Base-by-base conservation (phyloP, 2,888 invertebrate genomes). In the Muscina levida region DNA sequence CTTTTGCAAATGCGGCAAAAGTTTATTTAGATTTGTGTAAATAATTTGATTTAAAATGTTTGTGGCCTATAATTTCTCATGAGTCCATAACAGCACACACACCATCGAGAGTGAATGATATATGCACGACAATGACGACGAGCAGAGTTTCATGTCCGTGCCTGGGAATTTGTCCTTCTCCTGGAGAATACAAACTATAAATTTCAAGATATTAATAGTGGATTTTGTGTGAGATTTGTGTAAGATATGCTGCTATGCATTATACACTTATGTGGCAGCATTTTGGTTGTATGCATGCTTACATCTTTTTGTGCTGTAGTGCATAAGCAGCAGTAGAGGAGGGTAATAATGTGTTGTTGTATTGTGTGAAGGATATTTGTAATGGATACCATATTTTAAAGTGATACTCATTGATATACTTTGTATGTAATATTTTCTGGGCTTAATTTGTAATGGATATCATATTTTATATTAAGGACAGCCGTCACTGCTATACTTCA, bases 41-140 rank as follows among this genome's bases (percentile, higher is more conserved):
- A 74, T 79, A 79, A 79, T 79, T 79, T 79, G 78, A 79, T 79
- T 79, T 79, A 66, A 74, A 74, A 79, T 79, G 74, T 79, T 71
- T 79, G 73, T 74, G 74, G 78, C 57, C 78, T 66, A 79, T 79
- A 74, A 79, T 79, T 79, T 74, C 78, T 79, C 74, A 73, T 74
- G 78, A 78, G 78, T 79, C 73, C 74, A 68, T 3, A 13, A 2
- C 8, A 5, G 17, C 19, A 15, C 10, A 37, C 31, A 26, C 13
- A 26, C 26, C 57, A 59, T 59, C 39, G 59, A 73, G 66, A 51
- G 48, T 79, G 48, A 57, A 57, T 79, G 51, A 51, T 72, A 79
- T 65, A 74, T 74, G 26, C 31, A 19, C 68, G 3, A 8, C 8
- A n/a, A 31, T 8, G 5, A 13, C 44, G 44, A 11, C 44, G n/a